Conservation (phyloP, 1,140 invertebrate genomes). For the Bradynema listronoti region DNA sequence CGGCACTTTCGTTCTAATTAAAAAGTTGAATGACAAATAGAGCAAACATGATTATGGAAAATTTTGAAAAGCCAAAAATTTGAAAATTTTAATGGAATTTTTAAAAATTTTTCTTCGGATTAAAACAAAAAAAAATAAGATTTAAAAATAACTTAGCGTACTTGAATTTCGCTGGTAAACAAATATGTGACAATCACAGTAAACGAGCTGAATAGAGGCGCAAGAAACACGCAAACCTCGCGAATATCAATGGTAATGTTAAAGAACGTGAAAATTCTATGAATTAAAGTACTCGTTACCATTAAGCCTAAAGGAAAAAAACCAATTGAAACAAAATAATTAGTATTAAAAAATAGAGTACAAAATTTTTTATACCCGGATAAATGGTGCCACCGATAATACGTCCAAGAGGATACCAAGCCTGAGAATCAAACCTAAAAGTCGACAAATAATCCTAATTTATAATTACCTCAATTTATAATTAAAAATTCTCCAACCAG, state of each 20-base stretch:
- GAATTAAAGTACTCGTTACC: slow-evolving; percentile 83
- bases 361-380: no score
- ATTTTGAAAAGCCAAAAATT: no score
- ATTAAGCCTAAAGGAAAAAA: slow-evolving; percentile 89
- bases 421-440: slow-evolving; percentile 87
- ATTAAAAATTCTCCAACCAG: no score
- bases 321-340: slow-evolving; percentile 8
- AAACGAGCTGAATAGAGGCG: slow-evolving; percentile 93
- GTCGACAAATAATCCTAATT: no score
- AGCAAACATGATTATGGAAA: no score
- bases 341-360: slow-evolving; percentile 9
- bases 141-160: no score
- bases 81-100: background rate
- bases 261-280: slow-evolving; percentile 81
- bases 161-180: slow-evolving; percentile 72
- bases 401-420: slow-evolving; percentile 96
- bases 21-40: slow-evolving; percentile 64
- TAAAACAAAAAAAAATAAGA: slow-evolving; percentile 7
- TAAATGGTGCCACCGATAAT: slow-evolving; percentile 73
- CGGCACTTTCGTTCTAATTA: slow-evolving; percentile 93
- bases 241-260: slow-evolving; percentile 96
- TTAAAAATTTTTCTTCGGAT: background rate
- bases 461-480: no score
- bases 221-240: slow-evolving; percentile 97
- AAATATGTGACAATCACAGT: slow-evolving; percentile 94